phyloP scores from a whole-genome alignment of 2,888 invertebrate genomes.

The Lepidocyrtinus sp. region DNA sequence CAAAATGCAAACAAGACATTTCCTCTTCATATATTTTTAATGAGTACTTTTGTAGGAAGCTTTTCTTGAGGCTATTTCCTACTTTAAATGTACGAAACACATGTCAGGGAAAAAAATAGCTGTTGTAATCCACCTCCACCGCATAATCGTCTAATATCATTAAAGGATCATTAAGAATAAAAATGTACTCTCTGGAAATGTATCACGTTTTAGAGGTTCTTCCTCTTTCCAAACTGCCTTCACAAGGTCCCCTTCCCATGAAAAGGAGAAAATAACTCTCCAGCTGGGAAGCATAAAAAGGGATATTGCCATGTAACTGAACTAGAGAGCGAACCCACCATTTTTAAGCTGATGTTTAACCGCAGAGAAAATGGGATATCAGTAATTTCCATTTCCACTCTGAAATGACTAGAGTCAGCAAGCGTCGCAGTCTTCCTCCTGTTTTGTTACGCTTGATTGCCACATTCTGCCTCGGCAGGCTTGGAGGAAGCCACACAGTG shows the following conservation, averaged over 20 bases:
- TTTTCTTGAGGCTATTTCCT: not conserved
- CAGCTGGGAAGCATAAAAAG: not conserved
- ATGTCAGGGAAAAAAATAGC: not conserved
- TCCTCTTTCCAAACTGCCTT: too few species aligned
- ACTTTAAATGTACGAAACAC: not conserved
- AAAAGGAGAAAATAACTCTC: too few species aligned
- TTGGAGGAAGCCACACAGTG: not conserved
- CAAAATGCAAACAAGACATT: not conserved
- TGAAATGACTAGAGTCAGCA: not conserved
- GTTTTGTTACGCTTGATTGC: not conserved
- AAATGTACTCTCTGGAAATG: not conserved
- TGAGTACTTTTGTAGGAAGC: not conserved
- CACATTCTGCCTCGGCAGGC: too few species aligned
- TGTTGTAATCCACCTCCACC: constrained; percentile 26
- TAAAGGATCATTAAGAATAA: constrained; percentile 54
- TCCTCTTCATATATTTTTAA: not conserved
- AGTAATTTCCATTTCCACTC: constrained; percentile 1
- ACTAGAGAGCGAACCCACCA: not conserved
- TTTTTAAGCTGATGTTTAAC: constrained; percentile 1
- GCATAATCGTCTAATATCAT: constrained; percentile 45
- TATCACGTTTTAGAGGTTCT: not conserved
- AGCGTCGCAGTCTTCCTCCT: too few species aligned
- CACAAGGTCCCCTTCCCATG: not conserved
- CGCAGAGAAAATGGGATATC: constrained; percentile 6
- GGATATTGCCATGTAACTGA: not conserved